Percentiles rank a stretch among this genome's conserved stretches.
These are phyloP conservation scores for Platyscelio sp. DNA, from an alignment of 2,888 invertebrate genomes.

Conservation along the genomic window DNA sequence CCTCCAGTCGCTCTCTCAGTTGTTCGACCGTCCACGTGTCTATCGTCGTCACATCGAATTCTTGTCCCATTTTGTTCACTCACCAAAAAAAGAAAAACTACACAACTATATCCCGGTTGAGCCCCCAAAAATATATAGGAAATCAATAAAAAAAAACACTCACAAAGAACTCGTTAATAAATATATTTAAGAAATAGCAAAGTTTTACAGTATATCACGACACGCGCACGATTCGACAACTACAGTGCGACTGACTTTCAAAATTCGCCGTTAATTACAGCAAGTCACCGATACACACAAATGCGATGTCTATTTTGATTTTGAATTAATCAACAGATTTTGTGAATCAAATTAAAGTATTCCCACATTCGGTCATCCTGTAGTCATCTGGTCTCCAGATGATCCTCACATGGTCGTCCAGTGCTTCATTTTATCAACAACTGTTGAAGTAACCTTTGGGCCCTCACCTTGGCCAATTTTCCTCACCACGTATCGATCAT, in stretches of 20 bases:
- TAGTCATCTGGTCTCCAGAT: no score
- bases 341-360: no score
- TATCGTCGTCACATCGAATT: background rate
- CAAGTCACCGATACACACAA: background rate
- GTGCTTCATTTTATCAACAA: no score
- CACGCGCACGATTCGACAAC: background rate
- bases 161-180: no score
- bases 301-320: background rate
- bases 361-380: no score
- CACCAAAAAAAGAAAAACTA: background rate
- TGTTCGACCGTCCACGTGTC: background rate
- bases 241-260: background rate
- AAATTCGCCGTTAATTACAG: background rate
- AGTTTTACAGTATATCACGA: background rate
- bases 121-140: slow-evolving; percentile 9
- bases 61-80: background rate
- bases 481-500: no score
- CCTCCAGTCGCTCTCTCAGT: background rate
- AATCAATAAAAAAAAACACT: background rate
- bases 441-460: no score
- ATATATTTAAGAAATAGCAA: no score
- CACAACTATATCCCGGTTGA: slow-evolving; percentile 4
- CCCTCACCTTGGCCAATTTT: no score
- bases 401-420: no score
- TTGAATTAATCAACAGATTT: no score